Evolutionary conservation across 2,888 invertebrate genomes (phyloP).

Genomic region (Scaptomyza tumidula): DNA sequence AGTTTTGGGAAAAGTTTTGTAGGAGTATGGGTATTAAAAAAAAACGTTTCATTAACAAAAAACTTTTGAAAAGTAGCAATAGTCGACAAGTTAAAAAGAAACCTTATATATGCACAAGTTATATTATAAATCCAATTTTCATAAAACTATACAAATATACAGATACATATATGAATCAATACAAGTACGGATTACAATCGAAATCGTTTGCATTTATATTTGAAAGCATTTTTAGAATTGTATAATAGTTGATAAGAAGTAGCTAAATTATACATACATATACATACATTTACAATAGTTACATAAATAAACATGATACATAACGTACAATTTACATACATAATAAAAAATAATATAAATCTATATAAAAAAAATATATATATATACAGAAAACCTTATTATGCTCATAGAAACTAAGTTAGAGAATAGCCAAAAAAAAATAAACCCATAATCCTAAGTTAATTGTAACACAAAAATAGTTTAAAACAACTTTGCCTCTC

Average conservation of each 20-base stretch:
- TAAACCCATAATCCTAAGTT: slow-evolving; percentile 51
- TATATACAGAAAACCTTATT: slow-evolving; percentile 17
- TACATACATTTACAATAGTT: slow-evolving; percentile 25
- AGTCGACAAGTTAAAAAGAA: slow-evolving; percentile 37
- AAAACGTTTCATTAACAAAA: slow-evolving; percentile 28
- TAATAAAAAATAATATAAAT: no score
- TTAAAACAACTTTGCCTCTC: slow-evolving; percentile 8
- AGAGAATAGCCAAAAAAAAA: slow-evolving; percentile 44
- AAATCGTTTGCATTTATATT: slow-evolving; percentile 77
- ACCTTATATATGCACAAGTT: slow-evolving; percentile 56
- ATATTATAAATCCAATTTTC: slow-evolving; percentile 51
- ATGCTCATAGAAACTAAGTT: slow-evolving; percentile 50
- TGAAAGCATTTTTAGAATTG: slow-evolving; percentile 78
- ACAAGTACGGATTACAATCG: slow-evolving; percentile 52
- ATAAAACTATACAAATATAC: slow-evolving; percentile 32
- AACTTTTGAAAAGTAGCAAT: slow-evolving; percentile 34
- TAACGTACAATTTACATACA: not conserved
- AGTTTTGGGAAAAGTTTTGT: slow-evolving; percentile 6
- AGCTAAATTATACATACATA: slow-evolving; percentile 65
- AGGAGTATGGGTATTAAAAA: slow-evolving; percentile 29
- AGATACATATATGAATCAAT: slow-evolving; percentile 21
- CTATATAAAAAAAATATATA: not conserved
- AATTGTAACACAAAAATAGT: slow-evolving; percentile 42
- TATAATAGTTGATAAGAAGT: slow-evolving; percentile 64
- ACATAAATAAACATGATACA: slow-evolving; percentile 20